phyloP scores from a whole-genome alignment of 2,113 vertebrate genomes.

The Indicator indicator region DNA sequence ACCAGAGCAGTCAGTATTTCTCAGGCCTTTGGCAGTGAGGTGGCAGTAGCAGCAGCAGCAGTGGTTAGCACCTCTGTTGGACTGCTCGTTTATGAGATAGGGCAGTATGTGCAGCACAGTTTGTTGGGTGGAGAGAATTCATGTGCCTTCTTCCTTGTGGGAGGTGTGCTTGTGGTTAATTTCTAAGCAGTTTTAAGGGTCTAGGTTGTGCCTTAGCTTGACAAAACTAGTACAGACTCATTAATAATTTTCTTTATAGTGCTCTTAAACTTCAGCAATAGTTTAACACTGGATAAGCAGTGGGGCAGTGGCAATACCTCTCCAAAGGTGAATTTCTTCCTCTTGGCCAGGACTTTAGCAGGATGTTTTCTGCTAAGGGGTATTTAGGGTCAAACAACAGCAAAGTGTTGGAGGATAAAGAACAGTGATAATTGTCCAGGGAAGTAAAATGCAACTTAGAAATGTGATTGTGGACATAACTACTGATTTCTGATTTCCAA shows the following conservation, averaged over 20 bases:
- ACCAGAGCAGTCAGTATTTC: background rate
- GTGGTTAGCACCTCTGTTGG: background rate
- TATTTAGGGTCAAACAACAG: background rate
- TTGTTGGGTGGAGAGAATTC: background rate
- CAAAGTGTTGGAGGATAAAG: background rate
- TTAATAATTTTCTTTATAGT: background rate
- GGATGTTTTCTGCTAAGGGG: background rate
- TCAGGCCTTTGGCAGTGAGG: background rate
- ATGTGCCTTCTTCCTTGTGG: background rate
- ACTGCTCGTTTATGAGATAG: background rate
- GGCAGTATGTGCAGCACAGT: background rate
- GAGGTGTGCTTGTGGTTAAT: background rate
- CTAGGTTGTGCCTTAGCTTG: background rate
- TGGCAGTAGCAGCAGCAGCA: background rate
- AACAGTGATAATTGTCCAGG: background rate
- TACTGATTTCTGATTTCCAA: background rate
- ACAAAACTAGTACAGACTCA: background rate
- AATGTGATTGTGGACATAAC: background rate
- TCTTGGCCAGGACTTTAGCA: background rate
- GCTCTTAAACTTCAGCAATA: background rate
- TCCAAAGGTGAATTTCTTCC: background rate
- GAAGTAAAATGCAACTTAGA: background rate
- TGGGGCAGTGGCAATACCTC: background rate
- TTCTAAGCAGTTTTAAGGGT: background rate
- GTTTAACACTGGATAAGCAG: background rate